phyloP scores from a whole-genome alignment of 2,888 invertebrate genomes.

The Leptinotarsa rubiginosa region DNA sequence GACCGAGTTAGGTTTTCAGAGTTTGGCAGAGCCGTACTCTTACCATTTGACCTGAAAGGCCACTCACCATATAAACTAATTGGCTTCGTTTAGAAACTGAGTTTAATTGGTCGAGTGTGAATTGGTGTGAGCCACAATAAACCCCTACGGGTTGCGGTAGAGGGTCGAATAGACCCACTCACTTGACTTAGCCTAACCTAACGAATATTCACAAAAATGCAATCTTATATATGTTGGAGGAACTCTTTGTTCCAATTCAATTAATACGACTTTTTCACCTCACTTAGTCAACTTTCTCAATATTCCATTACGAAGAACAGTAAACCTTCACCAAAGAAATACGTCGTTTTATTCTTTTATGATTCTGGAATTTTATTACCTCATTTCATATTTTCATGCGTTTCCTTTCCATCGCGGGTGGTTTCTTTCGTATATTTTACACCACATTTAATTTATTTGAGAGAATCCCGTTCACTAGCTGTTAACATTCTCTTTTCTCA shows the following conservation, averaged over 20 bases:
- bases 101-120: too few species aligned
- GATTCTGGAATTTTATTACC: not conserved
- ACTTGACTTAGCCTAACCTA: too few species aligned
- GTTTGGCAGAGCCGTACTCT: too few species aligned
- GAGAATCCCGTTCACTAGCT: conserved; percentile 6
- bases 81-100: too few species aligned
- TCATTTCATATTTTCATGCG: not conserved
- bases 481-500: not conserved
- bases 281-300: not conserved
- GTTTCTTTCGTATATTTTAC: not conserved
- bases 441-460: conserved; percentile 13
- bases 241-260: not conserved
- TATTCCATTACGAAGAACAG: not conserved
- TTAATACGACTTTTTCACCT: not conserved
- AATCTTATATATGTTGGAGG: too few species aligned
- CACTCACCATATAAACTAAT: too few species aligned
- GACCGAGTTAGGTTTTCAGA: too few species aligned
- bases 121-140: too few species aligned
- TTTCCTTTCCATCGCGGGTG: not conserved
- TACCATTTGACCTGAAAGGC: too few species aligned
- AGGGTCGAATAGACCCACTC: too few species aligned
- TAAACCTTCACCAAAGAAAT: not conserved
- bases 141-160: too few species aligned
- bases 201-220: too few species aligned
- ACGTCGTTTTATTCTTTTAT: not conserved